These are phyloP conservation scores for Porphyrio hochstetteri DNA, from an alignment of 2,113 vertebrate species.

Conservation along the genomic window DNA sequence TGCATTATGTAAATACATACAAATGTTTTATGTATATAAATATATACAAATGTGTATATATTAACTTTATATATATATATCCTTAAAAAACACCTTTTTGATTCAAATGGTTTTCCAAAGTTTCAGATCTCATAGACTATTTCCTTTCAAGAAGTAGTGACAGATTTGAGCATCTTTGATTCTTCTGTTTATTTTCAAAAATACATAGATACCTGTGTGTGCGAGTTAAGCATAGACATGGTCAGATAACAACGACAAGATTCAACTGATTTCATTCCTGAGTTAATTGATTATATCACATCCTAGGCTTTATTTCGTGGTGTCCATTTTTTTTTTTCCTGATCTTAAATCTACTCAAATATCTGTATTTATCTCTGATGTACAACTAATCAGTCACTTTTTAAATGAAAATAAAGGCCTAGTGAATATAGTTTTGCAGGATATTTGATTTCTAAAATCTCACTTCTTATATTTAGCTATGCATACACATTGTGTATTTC, in stretches of 20 bases:
- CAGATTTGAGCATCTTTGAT: background rate
- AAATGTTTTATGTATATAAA: background rate
- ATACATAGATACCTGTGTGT: background rate
- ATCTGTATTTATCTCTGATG: background rate
- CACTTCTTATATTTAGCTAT: background rate
- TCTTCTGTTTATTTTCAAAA: background rate
- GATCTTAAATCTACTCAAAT: background rate
- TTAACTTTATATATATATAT: background rate
- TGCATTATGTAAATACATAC: background rate
- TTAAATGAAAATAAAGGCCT: background rate
- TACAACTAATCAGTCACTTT: background rate
- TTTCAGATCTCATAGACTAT: background rate
- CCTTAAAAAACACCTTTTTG: background rate
- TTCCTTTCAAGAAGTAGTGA: background rate
- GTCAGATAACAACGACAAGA: background rate
- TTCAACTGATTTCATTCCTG: background rate
- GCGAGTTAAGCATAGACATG: background rate
- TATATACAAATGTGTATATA: no score
- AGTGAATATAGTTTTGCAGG: background rate
- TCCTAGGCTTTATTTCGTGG: background rate
- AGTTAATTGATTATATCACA: background rate
- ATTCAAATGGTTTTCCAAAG: background rate
- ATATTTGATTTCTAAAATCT: background rate
- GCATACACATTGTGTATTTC: background rate
- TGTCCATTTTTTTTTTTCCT: background rate